Evolutionary conservation across 1,140 invertebrate species (phyloP).

Genomic region (Zaprionus vittiger): DNA sequence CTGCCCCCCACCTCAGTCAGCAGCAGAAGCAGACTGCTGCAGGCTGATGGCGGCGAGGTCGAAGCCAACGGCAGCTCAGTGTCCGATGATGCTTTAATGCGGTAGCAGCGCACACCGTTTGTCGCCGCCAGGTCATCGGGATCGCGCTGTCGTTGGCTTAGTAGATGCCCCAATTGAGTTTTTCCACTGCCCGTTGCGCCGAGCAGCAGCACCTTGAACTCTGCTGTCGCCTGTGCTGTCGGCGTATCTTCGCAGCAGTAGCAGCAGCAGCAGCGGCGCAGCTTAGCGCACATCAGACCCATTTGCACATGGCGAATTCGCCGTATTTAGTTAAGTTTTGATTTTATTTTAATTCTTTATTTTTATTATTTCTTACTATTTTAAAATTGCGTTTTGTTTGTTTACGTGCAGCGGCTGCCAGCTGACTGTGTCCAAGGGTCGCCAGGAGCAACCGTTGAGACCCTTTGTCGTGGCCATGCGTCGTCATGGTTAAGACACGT

Average conservation of each 20-base stretch:
- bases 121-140: conserved; percentile 52
- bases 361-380: not conserved
- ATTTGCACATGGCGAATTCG: conserved; percentile 48
- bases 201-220: conserved; percentile 69
- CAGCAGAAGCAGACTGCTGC: not conserved
- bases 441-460: conserved; percentile 26
- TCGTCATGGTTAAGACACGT: conserved; percentile 40
- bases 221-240: conserved; percentile 1
- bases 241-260: conserved; percentile 5
- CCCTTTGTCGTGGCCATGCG: conserved; percentile 42
- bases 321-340: not conserved
- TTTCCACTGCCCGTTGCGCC: conserved; percentile 69
- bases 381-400: conserved; percentile 43
- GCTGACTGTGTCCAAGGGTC: conserved; percentile 52
- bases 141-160: conserved; percentile 33
- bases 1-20: conserved; percentile 77
- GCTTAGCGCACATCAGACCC: conserved; percentile 58
- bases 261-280: conserved; percentile 48
- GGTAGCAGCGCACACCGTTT: conserved; percentile 70
- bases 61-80: not conserved
- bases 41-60: not conserved
- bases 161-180: conserved; percentile 65
- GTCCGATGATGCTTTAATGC: not conserved
- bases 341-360: conserved; percentile 9
- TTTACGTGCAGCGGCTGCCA: conserved; percentile 53